A percentile compares a stretch with the other conserved stretches of the same genome.
These are phyloP conservation scores for Papilio aristodemus DNA, from an alignment of 1,140 invertebrate species.

Conservation along the genomic window DNA sequence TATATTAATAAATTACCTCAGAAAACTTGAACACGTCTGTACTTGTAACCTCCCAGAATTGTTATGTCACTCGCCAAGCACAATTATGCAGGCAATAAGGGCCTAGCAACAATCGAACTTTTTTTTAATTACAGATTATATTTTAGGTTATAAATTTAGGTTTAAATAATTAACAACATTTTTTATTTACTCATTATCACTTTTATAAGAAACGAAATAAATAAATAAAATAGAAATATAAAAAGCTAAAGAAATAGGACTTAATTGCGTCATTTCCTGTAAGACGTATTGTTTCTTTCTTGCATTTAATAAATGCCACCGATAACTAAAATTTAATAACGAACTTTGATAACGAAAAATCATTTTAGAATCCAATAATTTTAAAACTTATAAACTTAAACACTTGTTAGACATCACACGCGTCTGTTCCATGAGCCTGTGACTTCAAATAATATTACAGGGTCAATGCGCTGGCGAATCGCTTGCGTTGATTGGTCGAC, in stretches of 20 bases:
- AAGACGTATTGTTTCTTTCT: neutral
- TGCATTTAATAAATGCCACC: neutral
- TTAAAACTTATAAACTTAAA: neutral
- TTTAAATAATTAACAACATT: neutral
- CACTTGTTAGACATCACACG: neutral
- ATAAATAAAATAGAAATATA: neutral
- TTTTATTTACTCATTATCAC: neutral
- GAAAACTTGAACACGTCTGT: no score
- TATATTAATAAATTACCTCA: neutral
- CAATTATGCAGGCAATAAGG: no score
- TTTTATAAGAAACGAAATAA: neutral
- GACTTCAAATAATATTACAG: neutral
- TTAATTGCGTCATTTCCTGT: neutral
- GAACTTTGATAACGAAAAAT: neutral
- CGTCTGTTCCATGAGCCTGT: neutral
- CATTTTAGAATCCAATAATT: neutral
- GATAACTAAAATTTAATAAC: neutral
- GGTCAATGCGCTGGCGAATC: neutral
- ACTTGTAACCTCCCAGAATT: no score
- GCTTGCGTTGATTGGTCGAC: conserved; percentile 10
- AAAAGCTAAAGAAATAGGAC: neutral
- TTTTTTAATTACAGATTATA: no score
- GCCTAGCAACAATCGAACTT: no score
- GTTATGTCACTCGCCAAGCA: no score
- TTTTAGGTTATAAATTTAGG: no score